phyloP scores from a whole-genome alignment of 2,797 vertebrate genomes.

The Alectoris magna region DNA sequence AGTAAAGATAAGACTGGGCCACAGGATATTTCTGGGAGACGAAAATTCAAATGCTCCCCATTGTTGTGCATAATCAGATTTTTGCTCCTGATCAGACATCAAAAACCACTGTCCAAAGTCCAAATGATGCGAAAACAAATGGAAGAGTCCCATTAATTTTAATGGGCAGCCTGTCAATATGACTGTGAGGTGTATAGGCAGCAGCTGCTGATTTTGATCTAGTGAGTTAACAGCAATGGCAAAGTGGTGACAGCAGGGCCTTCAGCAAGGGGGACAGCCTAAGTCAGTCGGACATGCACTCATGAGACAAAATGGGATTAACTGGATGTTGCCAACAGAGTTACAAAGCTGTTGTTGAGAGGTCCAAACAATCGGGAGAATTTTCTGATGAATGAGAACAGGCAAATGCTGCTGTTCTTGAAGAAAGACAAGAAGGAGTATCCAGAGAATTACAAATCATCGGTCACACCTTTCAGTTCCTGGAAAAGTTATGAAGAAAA shows the following conservation, averaged over 20 bases:
- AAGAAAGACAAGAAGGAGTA: not conserved
- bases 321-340: not conserved
- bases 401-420: not conserved
- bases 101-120: not conserved
- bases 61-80: not conserved
- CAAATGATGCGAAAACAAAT: not conserved
- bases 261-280: not conserved
- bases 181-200: not conserved
- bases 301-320: not conserved
- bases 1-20: not conserved
- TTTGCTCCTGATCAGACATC: not conserved
- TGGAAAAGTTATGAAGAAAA: not conserved
- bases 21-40: not conserved
- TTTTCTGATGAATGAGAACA: not conserved
- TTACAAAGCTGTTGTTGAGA: not conserved
- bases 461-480: not conserved
- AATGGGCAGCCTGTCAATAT: not conserved
- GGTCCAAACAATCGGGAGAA: not conserved
- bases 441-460: not conserved
- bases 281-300: not conserved
- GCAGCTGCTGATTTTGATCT: not conserved
- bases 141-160: not conserved
- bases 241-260: not conserved
- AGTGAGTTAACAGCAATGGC: not conserved
- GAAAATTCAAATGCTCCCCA: not conserved